phyloP scores from a whole-genome alignment of 2,797 vertebrate genomes.

The Acridotheres tristis region DNA sequence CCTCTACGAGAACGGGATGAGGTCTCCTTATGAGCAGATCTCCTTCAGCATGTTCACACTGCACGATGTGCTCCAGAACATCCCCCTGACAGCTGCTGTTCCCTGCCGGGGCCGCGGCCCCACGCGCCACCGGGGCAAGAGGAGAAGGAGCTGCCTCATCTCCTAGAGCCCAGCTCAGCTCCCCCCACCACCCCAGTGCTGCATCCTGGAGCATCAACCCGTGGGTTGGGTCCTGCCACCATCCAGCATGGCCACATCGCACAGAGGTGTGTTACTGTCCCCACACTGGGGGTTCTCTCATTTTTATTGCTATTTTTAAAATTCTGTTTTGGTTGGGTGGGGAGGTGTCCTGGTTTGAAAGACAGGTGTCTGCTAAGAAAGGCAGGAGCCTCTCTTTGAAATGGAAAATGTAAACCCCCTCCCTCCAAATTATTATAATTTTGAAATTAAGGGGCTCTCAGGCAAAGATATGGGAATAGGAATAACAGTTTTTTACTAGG shows the following conservation, averaged over 20 bases:
- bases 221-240: rapidly evolving
- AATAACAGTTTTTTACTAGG: too few species aligned
- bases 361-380: too few species aligned
- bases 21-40: constrained; percentile 88
- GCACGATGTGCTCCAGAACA: constrained; percentile 86
- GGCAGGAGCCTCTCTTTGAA: too few species aligned
- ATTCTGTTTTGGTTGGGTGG: too few species aligned
- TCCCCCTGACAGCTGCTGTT: constrained; percentile 45
- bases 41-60: constrained; percentile 92
- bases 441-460: too few species aligned
- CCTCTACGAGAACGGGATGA: constrained; percentile 87
- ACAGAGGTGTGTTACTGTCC: rapidly evolving
- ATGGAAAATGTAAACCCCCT: too few species aligned
- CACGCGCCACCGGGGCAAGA: rapidly evolving
- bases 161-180: background rate
- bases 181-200: rapidly evolving
- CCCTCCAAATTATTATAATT: too few species aligned
- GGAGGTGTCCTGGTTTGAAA: too few species aligned
- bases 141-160: background rate
- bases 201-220: background rate
- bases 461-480: too few species aligned
- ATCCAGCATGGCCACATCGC: rapidly evolving
- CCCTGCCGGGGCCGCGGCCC: rapidly evolving
- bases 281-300: background rate
- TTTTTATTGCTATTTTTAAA: background rate